Evolutionary conservation across 2,888 invertebrate species (phyloP).

Genomic region (Idaea straminata): DNA sequence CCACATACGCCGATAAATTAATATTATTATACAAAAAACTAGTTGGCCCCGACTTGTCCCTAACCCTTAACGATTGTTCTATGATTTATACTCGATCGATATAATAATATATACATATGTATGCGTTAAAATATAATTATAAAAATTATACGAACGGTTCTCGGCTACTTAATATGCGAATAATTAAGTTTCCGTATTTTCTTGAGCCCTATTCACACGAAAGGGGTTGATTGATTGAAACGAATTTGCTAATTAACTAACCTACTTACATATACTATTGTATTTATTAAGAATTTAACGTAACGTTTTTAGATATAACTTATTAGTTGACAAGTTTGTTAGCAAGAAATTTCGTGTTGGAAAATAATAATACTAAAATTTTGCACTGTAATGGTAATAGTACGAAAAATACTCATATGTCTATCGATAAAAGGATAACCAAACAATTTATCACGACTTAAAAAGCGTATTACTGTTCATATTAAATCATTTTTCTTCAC

Average conservation of each 20-base stretch:
- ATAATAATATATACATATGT: conserved; percentile 62
- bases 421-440: conserved; percentile 7
- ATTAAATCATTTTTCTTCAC: conserved; percentile 31
- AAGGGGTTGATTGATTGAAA: conserved; percentile 65
- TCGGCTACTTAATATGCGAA: conserved; percentile 72
- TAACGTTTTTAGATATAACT: background rate
- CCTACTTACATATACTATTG: conserved; percentile 17
- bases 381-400: background rate
- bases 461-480: conserved; percentile 19
- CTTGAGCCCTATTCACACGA: conserved; percentile 68
- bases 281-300: conserved; percentile 1
- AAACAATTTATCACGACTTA: conserved; percentile 24
- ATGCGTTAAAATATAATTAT: conserved; percentile 57
- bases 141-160: conserved; percentile 48
- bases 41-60: conserved; percentile 43
- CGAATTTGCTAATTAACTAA: conserved; percentile 32
- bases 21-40: conserved; percentile 59
- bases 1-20: conserved; percentile 58
- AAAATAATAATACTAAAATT: background rate
- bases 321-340: background rate
- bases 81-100: conserved; percentile 74
- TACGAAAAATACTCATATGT: background rate
- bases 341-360: background rate
- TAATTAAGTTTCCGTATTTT: conserved; percentile 72
- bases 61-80: conserved; percentile 69